Percentiles rank a stretch among this genome's conserved stretches.
These are phyloP conservation scores for Pogoniulus pusillus DNA, from an alignment of 2,797 vertebrate genomes.

Conservation along the genomic window DNA sequence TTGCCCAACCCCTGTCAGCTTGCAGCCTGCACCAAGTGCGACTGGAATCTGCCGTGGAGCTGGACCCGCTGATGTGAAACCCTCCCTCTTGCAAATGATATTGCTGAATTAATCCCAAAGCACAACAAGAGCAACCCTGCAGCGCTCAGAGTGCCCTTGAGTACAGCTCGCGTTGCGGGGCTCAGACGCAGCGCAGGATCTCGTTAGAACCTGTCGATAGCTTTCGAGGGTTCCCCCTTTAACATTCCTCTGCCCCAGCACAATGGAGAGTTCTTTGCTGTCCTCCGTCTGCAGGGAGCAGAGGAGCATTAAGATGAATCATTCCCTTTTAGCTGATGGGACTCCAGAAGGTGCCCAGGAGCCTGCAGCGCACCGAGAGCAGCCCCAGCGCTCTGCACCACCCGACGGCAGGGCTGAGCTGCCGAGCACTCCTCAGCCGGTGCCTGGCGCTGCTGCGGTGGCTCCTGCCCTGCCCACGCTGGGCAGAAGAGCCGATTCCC, in stretches of 20 bases:
- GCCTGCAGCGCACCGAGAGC: background rate
- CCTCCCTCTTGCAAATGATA: background rate
- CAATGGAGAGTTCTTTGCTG: conserved; percentile 24
- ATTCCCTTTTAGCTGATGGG: conserved; percentile 16
- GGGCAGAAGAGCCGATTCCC: background rate
- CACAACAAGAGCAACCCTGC: background rate
- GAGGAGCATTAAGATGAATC: conserved; percentile 53
- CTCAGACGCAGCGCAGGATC: background rate
- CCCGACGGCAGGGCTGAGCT: too few relatives aligned
- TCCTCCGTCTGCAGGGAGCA: background rate
- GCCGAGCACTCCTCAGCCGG: too few relatives aligned
- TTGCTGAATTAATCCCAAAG: background rate
- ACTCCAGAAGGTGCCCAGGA: conserved; percentile 40
- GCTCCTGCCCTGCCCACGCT: too few relatives aligned
- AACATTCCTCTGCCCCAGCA: conserved; percentile 59
- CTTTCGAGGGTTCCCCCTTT: conserved; percentile 29
- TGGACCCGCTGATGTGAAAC: background rate
- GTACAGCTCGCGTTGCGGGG: background rate
- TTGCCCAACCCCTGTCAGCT: background rate
- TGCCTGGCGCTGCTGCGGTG: too few relatives aligned
- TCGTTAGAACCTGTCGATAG: conserved; percentile 53
- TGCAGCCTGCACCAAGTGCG: background rate
- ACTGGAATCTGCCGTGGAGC: background rate
- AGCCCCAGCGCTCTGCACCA: background rate
- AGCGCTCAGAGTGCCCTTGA: background rate